Conservation (phyloP, 2,113 vertebrate genomes). For the Chaenogobius annularis region DNA sequence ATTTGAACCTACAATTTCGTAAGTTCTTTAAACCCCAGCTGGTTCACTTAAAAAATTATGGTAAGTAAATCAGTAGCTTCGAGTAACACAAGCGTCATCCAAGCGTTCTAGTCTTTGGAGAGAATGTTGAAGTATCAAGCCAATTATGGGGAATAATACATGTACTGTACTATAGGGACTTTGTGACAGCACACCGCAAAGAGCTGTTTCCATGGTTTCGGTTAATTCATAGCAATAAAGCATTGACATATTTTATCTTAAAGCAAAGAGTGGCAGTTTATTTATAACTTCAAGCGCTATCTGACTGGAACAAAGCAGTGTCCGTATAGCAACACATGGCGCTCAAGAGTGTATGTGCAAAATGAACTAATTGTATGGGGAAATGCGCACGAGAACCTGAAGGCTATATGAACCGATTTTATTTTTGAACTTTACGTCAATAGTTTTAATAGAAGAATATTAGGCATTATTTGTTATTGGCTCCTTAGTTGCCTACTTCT, state of each 20-base stretch:
- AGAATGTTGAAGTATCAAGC: slow-evolving; percentile 31
- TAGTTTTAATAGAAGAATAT: too few relatives aligned
- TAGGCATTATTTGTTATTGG: too few relatives aligned
- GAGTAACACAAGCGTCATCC: slow-evolving; percentile 16
- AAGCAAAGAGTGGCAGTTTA: slow-evolving; percentile 38
- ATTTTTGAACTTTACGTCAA: too few relatives aligned
- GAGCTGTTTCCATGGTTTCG: slow-evolving; percentile 64
- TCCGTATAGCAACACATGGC: not conserved
- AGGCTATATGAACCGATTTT: too few relatives aligned
- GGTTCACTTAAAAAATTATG: slow-evolving; percentile 7
- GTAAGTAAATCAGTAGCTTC: slow-evolving; percentile 14
- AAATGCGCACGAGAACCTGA: too few relatives aligned
- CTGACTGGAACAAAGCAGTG: not conserved
- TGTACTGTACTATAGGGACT: slow-evolving; percentile 44
- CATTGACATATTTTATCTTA: slow-evolving; percentile 37
- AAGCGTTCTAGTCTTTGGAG: slow-evolving; percentile 23
- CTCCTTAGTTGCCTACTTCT: too few relatives aligned
- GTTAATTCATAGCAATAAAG: slow-evolving; percentile 45
- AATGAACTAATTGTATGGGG: too few relatives aligned
- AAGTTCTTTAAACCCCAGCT: slow-evolving; percentile 21
- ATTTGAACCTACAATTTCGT: slow-evolving; percentile 23
- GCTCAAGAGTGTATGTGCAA: not conserved
- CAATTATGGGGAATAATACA: slow-evolving; percentile 33
- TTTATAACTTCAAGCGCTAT: slow-evolving; percentile 38
- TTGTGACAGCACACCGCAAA: slow-evolving; percentile 31